Percentiles rank a stretch among this genome's conserved stretches.
Evolutionary conservation across 1,140 invertebrate genomes (phyloP).

Genomic region (Panagrolaimus sp.): DNA sequence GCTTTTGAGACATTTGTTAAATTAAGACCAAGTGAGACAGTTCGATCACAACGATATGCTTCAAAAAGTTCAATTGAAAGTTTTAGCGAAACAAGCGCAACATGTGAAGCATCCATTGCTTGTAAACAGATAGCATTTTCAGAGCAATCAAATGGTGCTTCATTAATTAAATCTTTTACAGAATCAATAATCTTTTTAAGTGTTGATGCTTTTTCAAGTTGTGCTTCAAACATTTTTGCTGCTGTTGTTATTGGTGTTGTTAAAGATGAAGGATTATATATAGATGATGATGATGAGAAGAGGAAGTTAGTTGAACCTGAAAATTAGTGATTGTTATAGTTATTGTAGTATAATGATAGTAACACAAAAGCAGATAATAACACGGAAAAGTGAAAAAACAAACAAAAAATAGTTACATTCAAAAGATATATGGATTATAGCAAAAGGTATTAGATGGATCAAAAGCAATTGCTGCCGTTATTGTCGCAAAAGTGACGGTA

Average conservation of each 20-base stretch:
- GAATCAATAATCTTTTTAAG: conserved; percentile 96
- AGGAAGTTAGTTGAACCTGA: too few species aligned
- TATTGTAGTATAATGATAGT: too few species aligned
- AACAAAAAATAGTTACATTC: too few species aligned
- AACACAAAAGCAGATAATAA: too few species aligned
- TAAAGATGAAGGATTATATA: neutral
- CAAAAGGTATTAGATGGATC: too few species aligned
- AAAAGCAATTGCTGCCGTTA: too few species aligned
- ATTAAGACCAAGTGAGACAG: conserved; percentile 95
- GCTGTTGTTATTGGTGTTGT: neutral
- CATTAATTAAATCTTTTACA: conserved; percentile 94
- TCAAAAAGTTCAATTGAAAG: conserved; percentile 93
- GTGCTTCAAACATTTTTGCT: conserved; percentile 90
- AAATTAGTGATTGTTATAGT: too few species aligned
- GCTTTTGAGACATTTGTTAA: conserved; percentile 89
- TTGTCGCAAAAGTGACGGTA: too few species aligned
- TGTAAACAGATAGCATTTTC: conserved; percentile 90
- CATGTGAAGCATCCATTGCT: conserved; percentile 99
- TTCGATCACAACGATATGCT: conserved; percentile 94
- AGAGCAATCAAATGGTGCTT: conserved; percentile 93
- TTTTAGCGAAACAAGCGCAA: conserved; percentile 87
- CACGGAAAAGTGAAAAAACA: too few species aligned
- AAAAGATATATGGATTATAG: too few species aligned
- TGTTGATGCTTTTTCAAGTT: conserved; percentile 78
- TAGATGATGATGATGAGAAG: too few species aligned